Base-by-base conservation (phyloP, 2,888 invertebrate genomes). In the Sarcophaga variegata region DNA sequence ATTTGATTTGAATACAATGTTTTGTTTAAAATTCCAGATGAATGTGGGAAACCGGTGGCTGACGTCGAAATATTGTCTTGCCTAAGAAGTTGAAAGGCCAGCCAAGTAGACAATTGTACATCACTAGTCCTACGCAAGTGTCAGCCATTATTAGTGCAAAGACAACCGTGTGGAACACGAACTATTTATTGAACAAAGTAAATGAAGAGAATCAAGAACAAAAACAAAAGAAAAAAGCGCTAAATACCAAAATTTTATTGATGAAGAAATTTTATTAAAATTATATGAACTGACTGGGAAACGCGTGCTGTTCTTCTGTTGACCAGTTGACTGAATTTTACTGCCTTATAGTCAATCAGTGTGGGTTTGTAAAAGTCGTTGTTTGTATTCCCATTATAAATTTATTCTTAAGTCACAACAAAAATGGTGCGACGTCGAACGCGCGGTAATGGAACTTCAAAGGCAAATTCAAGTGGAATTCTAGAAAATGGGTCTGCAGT, bases 341-440 rank as follows among this genome's bases (percentile, higher is more conserved):
- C 75, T 79, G 71, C 76, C 66, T 84, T 76, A 80, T 60, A 49
- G 64, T 11, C 11, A 75, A 25, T 37, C 54, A 45, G 66, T 72
- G 25, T 37, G 54, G 54, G 66, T 78, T 27, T 83, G 66, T 60
- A 17, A 70, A 17, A 3, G 70, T 49, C 10, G n/a, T 76, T 76
- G 66, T 11, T 59, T 63, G 25, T 59, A 75, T 70, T 70, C 37
- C 10, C 37, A 17, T 54, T 8, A 54, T 64, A 11, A 22, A 47
- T 25, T 25, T 70, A 37, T 59, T 25, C 22, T 60, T n/a, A 77
- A 60, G 37, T 63, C 37, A 63, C 37, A 54, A 17, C 47, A 62
- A 67, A 79, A 67, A 89, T 92, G 92, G 92, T 92, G 89, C 92
- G 92, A 77, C 90, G 92, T 84, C 90, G 92, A 74, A 89, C 89